Evolutionary conservation across 2,113 vertebrate species (phyloP).

Genomic region (Puffinus mauretanicus): DNA sequence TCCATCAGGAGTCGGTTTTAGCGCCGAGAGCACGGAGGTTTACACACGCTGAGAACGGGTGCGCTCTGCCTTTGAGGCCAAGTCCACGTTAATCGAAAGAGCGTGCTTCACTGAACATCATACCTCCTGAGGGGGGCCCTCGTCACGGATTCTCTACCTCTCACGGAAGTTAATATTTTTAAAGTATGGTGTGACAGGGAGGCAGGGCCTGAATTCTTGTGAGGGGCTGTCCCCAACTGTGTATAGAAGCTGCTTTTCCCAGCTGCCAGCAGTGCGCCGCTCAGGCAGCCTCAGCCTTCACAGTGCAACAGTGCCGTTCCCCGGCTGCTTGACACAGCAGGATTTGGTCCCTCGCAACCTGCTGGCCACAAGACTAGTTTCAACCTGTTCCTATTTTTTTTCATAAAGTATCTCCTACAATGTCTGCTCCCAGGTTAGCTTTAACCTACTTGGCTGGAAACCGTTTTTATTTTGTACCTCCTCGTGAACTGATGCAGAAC

Average conservation of each 20-base stretch:
- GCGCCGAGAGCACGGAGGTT: accelerated
- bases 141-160: accelerated
- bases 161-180: neutral
- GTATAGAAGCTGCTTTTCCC: neutral
- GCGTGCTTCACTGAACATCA: neutral
- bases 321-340: neutral
- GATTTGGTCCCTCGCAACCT: neutral
- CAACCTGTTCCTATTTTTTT: neutral
- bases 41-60: accelerated
- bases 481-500: neutral
- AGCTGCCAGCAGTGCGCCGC: neutral
- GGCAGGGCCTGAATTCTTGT: neutral
- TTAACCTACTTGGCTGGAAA: neutral
- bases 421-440: neutral
- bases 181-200: neutral
- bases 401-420: neutral
- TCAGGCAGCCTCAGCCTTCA: neutral
- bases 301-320: neutral
- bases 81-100: neutral
- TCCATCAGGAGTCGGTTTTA: neutral
- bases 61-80: neutral
- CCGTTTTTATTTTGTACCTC: neutral
- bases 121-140: neutral
- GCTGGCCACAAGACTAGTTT: neutral
- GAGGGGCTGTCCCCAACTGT: neutral